These are phyloP conservation scores for Upupa epops DNA, from an alignment of 2,113 vertebrate genomes.

Conservation along the genomic window DNA sequence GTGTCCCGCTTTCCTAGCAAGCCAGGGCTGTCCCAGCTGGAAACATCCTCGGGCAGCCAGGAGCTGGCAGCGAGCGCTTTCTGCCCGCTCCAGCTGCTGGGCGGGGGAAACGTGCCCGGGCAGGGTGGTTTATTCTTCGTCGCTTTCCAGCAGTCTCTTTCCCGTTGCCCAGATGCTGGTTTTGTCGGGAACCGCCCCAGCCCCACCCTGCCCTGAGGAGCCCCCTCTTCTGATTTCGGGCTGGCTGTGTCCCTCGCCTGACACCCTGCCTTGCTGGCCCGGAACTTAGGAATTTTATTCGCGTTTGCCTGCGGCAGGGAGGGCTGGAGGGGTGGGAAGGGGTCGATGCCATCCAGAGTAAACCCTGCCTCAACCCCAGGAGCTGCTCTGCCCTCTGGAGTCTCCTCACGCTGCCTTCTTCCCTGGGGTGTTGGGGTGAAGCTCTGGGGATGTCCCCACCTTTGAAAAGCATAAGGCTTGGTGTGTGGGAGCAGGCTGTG, in stretches of 20 bases:
- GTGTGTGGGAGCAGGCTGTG: fast-evolving
- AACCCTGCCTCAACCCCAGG: background rate
- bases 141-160: background rate
- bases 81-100: background rate
- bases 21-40: background rate
- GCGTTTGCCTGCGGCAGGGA: background rate
- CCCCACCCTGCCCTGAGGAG: background rate
- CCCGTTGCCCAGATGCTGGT: background rate
- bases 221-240: background rate
- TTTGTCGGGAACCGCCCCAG: background rate
- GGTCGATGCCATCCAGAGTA: background rate
- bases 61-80: background rate
- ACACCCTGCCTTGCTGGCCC: fast-evolving
- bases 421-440: fast-evolving
- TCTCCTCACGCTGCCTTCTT: background rate
- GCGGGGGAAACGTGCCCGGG: background rate
- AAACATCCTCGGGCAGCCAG: background rate
- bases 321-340: background rate
- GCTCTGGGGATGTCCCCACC: too few relatives aligned
- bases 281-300: background rate
- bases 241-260: background rate
- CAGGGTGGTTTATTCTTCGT: background rate
- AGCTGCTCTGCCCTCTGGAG: background rate
- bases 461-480: background rate
- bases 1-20: background rate